Base-by-base conservation (phyloP, 2,113 vertebrate genomes). In the Dunckerocampus dactyliophorus region DNA sequence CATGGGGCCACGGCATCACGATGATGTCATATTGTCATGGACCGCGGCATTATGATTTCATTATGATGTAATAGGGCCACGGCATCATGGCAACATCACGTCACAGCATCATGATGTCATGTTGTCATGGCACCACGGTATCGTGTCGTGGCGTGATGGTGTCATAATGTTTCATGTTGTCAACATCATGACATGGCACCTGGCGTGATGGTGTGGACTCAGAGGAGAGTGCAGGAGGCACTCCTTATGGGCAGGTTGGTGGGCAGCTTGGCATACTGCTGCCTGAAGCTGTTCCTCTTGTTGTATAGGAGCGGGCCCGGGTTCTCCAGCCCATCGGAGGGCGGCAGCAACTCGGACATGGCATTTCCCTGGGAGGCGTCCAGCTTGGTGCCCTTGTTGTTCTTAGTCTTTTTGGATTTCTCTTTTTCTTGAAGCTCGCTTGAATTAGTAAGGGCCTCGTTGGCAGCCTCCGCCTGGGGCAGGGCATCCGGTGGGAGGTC, bases 201-300 rank as follows among this genome's bases (percentile, higher is more conserved):
- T 42, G 39, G 39, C 12, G 39, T 12, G 12, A 42, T 42, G 39
- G 39, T 43, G 12, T 12, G 39, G 39, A 47, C 63, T 88, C 76
- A 91, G 64, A 91, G 82, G 11, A 91, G 58, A 53, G 14, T 63
- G 59, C 89, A 91, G 71, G 89, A 39, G 45, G 80, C 43, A 68
- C 89, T 90, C 66, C 81, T 75, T 62, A 91, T 80, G 71, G 84
- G 85, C 54, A 89, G 72, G 79, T 77, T 85, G 50, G 56, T 1
- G 12, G 89, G 88, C 73, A 89, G 75, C 69, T 81, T 85, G 73
- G 20, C 56, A 7, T 82, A 89, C 71, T 87, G 85, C 73, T 86
- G 85, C 74, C 82, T 74, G 74, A 84, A 87, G 77, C 84, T 84
- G 74, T 85, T 74, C 56, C 74, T 87, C 77, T 85, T 90, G 43